Percentiles rank a stretch among this genome's conserved stretches.
phyloP scores from a whole-genome alignment of 35 echinoderm and acorn worm genomes.

The Patiria miniata region DNA sequence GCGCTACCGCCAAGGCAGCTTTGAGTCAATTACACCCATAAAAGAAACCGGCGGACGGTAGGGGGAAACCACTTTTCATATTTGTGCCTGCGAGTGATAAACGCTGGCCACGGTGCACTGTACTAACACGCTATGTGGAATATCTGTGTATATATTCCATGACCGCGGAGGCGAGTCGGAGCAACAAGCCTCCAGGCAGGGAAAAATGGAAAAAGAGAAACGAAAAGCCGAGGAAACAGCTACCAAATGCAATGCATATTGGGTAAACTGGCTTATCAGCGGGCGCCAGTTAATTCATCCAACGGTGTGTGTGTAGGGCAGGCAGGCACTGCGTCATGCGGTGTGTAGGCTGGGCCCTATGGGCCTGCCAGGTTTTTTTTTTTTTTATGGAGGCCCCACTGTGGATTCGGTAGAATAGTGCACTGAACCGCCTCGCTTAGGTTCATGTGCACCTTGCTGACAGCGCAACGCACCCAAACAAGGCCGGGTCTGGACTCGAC shows the following conservation, averaged over 20 bases:
- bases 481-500: too few relatives aligned
- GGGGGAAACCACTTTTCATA: neutral
- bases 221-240: too few relatives aligned
- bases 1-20: neutral
- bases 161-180: neutral
- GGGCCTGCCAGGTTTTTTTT: neutral
- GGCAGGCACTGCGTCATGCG: neutral
- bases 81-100: neutral
- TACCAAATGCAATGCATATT: conserved; percentile 31
- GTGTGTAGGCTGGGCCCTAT: neutral
- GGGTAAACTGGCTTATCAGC: conserved; percentile 24
- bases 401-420: neutral
- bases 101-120: conserved; percentile 6
- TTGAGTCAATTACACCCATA: neutral
- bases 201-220: too few relatives aligned
- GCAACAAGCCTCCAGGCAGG: conserved; percentile 26
- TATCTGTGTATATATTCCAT: neutral
- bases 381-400: neutral
- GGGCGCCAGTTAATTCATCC: conserved; percentile 2
- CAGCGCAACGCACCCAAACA: too few relatives aligned
- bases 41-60: neutral
- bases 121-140: conserved; percentile 7
- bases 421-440: neutral
- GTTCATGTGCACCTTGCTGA: too few relatives aligned
- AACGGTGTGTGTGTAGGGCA: neutral